Percentiles rank a stretch among this genome's conserved stretches.
These are phyloP conservation scores for Siniperca chuatsi DNA, from an alignment of 2,113 vertebrate genomes.

Conservation along the genomic window DNA sequence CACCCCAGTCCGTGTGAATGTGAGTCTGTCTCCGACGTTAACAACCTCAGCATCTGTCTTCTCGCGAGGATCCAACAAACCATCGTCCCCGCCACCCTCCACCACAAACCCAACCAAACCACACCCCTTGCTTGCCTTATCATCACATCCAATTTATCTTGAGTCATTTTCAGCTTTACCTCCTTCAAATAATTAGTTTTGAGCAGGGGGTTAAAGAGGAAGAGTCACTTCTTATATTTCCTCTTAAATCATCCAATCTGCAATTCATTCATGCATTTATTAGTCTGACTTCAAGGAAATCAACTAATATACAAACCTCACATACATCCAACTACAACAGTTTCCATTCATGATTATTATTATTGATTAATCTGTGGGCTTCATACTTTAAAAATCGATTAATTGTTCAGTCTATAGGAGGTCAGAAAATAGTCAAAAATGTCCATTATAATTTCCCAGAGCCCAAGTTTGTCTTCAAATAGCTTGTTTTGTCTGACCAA, in stretches of 20 bases:
- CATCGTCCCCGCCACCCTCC: neutral
- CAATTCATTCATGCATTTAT: neutral
- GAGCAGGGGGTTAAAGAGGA: neutral
- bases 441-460: neutral
- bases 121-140: constrained; percentile 56
- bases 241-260: neutral
- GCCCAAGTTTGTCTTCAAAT: neutral
- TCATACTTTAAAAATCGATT: neutral
- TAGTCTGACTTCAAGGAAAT: neutral
- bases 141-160: constrained; percentile 20
- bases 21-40: constrained; percentile 41
- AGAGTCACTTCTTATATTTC: neutral
- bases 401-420: neutral
- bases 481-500: neutral
- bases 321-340: neutral
- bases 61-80: constrained; percentile 66
- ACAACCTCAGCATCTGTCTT: constrained; percentile 64
- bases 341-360: neutral
- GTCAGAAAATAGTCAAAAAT: neutral
- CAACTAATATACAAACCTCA: neutral
- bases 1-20: constrained; percentile 65
- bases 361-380: neutral
- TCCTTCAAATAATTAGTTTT: neutral
- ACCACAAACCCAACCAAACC: constrained; percentile 37
- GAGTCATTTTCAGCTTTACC: constrained; percentile 21